phyloP scores from a whole-genome alignment of 64 coral and sea anemone genomes.

The Platygyra sinensis region DNA sequence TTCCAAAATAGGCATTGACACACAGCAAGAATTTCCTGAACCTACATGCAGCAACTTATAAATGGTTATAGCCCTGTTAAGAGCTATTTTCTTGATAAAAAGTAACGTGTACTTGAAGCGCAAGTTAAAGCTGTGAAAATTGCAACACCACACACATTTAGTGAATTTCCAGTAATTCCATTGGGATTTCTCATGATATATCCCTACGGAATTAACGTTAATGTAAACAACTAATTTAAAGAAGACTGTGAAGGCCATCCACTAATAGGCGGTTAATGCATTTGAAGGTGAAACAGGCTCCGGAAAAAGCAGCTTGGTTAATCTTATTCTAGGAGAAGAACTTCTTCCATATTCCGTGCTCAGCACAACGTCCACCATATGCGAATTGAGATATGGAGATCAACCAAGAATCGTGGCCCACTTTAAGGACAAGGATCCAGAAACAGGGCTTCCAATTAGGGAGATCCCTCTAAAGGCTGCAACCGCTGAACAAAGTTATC shows the following conservation, averaged over 20 bases:
- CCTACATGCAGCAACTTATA: too few relatives aligned
- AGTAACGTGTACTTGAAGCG: too few relatives aligned
- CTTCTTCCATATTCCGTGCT: conserved; percentile 15
- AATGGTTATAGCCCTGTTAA: too few relatives aligned
- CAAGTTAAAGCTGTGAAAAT: too few relatives aligned
- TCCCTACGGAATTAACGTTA: too few relatives aligned
- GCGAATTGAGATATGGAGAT: conserved; percentile 21
- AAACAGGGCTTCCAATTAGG: neutral
- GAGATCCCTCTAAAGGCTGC: neutral
- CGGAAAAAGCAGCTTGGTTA: conserved; percentile 27
- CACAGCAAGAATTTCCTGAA: too few relatives aligned
- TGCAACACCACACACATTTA: too few relatives aligned
- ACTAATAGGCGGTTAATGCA: neutral
- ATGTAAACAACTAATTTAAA: too few relatives aligned
- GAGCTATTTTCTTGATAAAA: too few relatives aligned
- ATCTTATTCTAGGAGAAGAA: conserved; percentile 8
- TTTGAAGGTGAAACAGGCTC: conserved; percentile 7
- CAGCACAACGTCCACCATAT: conserved; percentile 38
- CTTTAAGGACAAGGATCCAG: conserved; percentile 32
- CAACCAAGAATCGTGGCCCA: neutral
- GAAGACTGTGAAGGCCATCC: neutral
- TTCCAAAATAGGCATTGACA: too few relatives aligned
- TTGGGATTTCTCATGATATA: too few relatives aligned
- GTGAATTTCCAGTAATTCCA: too few relatives aligned
- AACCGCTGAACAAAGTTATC: neutral